These are phyloP conservation scores for Centropristis striata DNA, from an alignment of 2,113 vertebrate genomes.

Conservation along the genomic window DNA sequence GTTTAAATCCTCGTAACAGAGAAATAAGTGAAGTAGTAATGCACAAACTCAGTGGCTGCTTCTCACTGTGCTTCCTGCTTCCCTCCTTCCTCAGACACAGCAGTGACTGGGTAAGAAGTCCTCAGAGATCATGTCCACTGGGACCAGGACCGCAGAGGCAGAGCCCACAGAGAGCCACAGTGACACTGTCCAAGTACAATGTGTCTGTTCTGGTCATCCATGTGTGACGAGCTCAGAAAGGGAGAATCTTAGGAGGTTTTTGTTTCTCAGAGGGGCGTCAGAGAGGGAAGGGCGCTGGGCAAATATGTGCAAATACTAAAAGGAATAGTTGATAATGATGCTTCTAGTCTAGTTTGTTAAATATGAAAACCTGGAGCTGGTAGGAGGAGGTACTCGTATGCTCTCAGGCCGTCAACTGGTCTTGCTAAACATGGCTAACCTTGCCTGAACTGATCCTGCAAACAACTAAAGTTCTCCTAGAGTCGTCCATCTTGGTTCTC, in stretches of 20 bases:
- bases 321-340: constrained; percentile 2
- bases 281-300: constrained; percentile 7
- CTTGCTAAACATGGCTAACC: too few relatives aligned
- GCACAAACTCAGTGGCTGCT: constrained; percentile 18
- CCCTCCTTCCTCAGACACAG: constrained; percentile 52
- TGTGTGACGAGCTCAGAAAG: constrained; percentile 66
- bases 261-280: constrained; percentile 44
- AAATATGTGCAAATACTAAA: constrained; percentile 24
- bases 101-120: constrained; percentile 75
- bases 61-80: constrained; percentile 40
- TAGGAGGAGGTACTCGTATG: too few relatives aligned
- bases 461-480: too few relatives aligned
- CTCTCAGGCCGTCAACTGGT: too few relatives aligned
- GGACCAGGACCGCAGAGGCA: constrained; percentile 70
- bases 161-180: constrained; percentile 72
- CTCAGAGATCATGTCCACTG: constrained; percentile 74
- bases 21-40: constrained; percentile 1
- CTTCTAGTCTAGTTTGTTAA: too few relatives aligned
- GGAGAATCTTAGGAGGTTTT: constrained; percentile 44
- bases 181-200: constrained; percentile 73
- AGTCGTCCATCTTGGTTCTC: too few relatives aligned
- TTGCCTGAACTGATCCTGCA: too few relatives aligned
- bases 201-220: constrained; percentile 67
- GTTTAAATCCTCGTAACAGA: constrained; percentile 12
- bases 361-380: too few relatives aligned